Evolutionary conservation across 2,113 vertebrate species (phyloP), one percentile per base, ranked within the genome.

Genomic region (human (Homo sapiens)): DNA sequence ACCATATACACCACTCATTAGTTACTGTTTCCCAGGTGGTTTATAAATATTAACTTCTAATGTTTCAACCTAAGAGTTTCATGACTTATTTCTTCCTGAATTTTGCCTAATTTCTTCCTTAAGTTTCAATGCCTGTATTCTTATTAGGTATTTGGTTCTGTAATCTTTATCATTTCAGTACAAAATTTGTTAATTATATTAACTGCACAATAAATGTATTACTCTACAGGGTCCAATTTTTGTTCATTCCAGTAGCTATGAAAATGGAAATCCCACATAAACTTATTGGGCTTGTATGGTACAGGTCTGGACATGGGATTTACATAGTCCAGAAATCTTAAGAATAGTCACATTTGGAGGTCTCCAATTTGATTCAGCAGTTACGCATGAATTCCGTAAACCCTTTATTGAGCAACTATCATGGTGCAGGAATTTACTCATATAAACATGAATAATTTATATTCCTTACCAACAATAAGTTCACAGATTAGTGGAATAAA

Each of bases 61-160:
- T 50, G 38, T 55, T 93, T 91, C 23, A 43, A 88, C 16, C 38
- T 79, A 68, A 43, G 57, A 79, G 8, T 50, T 81, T 86, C 75
- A 78, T 87, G 23, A 78, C 23, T 93, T 97, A 35, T 40, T 96
- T 92, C 25, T 94, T 85, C 14, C 59, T 83, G n/a, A 61, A 10
- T 89, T 55, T 80, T 81, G 32, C 12, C 59, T 94, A 64, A 86
- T 89, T 89, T 27, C 75, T 89, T 92, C n/a, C 50, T 73, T 90
- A 48, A 66, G 14, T 55, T 61, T 45, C 30, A 92, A 61, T 75
- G 48, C 18, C 61, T 13, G 30, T 9, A 68, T 72, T 52, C 66
- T 76, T 38, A 52, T 61, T 55, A 85, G n/a, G 9, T 86, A 12
- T 17, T 87, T 82, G 5, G 73, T 70, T 90, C 38, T 70, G 6